A percentile compares a stretch with the other conserved stretches of the same genome.
These are phyloP conservation scores for Trachemys scripta DNA, from an alignment of 2,113 vertebrate genomes.

Conservation along the genomic window DNA sequence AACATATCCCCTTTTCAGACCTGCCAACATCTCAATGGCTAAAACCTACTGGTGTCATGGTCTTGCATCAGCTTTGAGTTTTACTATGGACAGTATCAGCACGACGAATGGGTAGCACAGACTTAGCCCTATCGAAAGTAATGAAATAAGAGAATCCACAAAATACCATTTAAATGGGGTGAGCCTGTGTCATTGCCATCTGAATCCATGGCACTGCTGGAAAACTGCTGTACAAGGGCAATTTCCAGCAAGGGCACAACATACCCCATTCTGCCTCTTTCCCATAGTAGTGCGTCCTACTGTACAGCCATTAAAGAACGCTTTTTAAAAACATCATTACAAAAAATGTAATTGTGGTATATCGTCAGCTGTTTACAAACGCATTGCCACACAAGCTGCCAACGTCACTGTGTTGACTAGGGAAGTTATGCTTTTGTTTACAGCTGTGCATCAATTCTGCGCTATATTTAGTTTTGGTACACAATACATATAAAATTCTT, in stretches of 20 bases:
- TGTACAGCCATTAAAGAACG: neutral
- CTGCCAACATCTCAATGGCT: constrained; percentile 44
- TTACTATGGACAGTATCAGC: constrained; percentile 15
- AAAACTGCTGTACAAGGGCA: neutral
- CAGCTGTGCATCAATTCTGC: constrained; percentile 67
- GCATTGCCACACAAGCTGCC: constrained; percentile 63
- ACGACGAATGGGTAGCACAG: constrained; percentile 14
- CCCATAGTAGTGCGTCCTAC: neutral
- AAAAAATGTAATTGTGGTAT: constrained; percentile 53
- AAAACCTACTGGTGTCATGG: constrained; percentile 56
- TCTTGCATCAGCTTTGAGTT: constrained; percentile 41
- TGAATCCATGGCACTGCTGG: neutral
- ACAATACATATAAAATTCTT: constrained; percentile 73
- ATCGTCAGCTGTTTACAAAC: constrained; percentile 61
- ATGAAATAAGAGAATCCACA: constrained; percentile 67
- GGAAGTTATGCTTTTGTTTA: constrained; percentile 68
- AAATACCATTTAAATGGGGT: constrained; percentile 11
- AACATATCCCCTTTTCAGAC: constrained; percentile 54
- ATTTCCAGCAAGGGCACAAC: neutral
- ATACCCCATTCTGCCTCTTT: neutral
- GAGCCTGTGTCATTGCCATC: constrained; percentile 35
- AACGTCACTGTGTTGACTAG: neutral
- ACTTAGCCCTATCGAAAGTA: constrained; percentile 53
- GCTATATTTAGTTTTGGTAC: constrained; percentile 72
- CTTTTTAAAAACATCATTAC: constrained; percentile 55